Percentiles rank a stretch among this genome's conserved stretches.
Conservation (phyloP, 2,113 vertebrate species). For the Hippocampus barbouri region DNA sequence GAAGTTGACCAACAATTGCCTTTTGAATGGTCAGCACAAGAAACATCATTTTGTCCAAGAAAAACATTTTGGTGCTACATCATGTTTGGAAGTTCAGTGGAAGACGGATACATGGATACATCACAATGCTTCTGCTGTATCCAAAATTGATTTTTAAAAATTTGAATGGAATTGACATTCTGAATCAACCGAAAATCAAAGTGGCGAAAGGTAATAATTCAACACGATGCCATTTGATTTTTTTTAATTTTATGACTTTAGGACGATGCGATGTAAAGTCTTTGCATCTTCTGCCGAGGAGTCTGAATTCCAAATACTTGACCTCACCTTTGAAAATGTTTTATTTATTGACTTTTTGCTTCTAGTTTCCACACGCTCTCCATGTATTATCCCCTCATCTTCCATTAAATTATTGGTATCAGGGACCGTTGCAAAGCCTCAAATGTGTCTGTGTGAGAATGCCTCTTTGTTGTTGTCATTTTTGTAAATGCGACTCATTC, state of each 20-base stretch:
- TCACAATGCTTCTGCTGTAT: not conserved
- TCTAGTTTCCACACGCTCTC: conserved; percentile 7
- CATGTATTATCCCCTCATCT: conserved; percentile 20
- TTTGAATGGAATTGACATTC: not conserved
- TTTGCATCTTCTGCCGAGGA: not conserved
- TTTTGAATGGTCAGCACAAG: not conserved
- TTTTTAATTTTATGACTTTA: not conserved
- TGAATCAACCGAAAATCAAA: not conserved
- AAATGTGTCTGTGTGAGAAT: conserved; percentile 44
- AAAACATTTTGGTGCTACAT: conserved; percentile 34
- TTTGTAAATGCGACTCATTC: conserved; percentile 46
- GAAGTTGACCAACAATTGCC: not conserved
- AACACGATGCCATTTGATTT: not conserved
- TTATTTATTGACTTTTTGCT: conserved; percentile 46
- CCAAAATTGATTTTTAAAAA: not conserved
- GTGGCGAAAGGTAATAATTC: not conserved
- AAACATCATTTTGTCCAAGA: conserved; percentile 5
- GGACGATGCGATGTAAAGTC: not conserved
- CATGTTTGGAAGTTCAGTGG: not conserved
- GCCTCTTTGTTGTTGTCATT: conserved; percentile 18
- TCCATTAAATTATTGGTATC: conserved; percentile 57
- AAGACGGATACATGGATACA: not conserved
- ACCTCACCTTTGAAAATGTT: conserved; percentile 27
- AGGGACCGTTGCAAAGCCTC: conserved; percentile 61
- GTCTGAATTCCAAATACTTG: conserved; percentile 27